Conservation (phyloP, 1,140 invertebrate genomes). For the Diplogasteroides magnus region DNA sequence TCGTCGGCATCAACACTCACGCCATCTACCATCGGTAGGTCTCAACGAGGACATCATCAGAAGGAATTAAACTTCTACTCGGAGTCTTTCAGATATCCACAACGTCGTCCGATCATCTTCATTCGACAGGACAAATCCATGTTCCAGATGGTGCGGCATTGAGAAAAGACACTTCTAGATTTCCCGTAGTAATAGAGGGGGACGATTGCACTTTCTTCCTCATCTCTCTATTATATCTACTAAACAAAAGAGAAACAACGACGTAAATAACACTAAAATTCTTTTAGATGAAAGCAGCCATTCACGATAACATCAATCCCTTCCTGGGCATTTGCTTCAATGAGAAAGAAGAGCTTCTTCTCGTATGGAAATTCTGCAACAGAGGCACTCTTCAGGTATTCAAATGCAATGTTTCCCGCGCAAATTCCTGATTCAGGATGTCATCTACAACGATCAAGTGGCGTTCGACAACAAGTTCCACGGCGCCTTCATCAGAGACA, state of each 20-base stretch:
- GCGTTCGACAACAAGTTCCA: slow-evolving; percentile 51
- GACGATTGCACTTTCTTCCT: no score
- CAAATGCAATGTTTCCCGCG: background rate
- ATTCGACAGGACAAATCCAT: slow-evolving; percentile 42
- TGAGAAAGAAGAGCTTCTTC: slow-evolving; percentile 51
- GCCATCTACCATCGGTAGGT: slow-evolving; percentile 39
- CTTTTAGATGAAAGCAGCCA: slow-evolving; percentile 43
- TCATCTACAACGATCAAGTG: slow-evolving; percentile 53
- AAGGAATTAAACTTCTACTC: background rate
- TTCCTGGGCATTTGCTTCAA: slow-evolving; percentile 53
- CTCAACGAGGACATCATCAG: background rate
- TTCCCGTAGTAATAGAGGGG: no score
- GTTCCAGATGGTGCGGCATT: slow-evolving; percentile 27
- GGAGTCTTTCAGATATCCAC: slow-evolving; percentile 31
- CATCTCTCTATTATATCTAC: no score
- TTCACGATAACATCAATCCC: slow-evolving; percentile 53
- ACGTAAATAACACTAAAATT: background rate
- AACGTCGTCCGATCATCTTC: slow-evolving; percentile 47
- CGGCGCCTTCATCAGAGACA: slow-evolving; percentile 48
- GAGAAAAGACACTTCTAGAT: background rate
- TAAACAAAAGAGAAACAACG: slow-evolving; percentile 3
- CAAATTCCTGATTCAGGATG: slow-evolving; percentile 46
- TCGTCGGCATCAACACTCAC: slow-evolving; percentile 52
- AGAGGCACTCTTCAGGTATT: slow-evolving; percentile 48
- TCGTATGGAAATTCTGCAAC: slow-evolving; percentile 55